Percentiles rank a stretch among this genome's conserved stretches.
Evolutionary conservation across 2,113 vertebrate genomes (phyloP).

Genomic region (Hippocampus barbouri): DNA sequence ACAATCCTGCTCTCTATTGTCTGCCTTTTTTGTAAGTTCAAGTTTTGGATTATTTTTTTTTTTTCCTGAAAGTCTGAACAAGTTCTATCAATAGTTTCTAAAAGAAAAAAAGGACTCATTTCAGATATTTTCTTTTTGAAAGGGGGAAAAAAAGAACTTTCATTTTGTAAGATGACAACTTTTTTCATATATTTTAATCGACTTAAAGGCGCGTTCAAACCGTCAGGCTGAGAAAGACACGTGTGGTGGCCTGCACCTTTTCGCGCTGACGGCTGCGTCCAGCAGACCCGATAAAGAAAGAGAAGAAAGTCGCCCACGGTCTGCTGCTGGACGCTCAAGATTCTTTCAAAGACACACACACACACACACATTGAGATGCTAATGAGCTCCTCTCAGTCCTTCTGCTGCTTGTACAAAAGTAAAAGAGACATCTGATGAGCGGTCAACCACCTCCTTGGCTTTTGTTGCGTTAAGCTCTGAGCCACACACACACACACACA

Average conservation of each 20-base stretch:
- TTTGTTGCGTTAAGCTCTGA: conserved; percentile 41
- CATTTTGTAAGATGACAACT: neutral
- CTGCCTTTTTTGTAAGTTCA: too few relatives aligned
- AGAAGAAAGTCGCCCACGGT: conserved; percentile 14
- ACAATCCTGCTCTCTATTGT: too few relatives aligned
- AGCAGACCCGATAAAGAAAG: neutral
- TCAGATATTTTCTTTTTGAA: too few relatives aligned
- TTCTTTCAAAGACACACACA: conserved; percentile 8
- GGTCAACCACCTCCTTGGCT: conserved; percentile 57
- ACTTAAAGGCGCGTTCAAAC: too few relatives aligned
- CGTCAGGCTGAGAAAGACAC: neutral
- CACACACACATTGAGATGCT: conserved; percentile 48
- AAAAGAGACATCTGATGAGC: conserved; percentile 69
- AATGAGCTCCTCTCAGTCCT: conserved; percentile 55
- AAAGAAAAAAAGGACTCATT: too few relatives aligned
- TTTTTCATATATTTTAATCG: neutral
- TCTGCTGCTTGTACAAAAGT: conserved; percentile 33
- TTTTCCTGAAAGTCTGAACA: too few relatives aligned
- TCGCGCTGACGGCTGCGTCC: conserved; percentile 14
- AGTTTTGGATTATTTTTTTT: too few relatives aligned
- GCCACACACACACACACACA: conserved; percentile 29
- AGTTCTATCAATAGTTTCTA: too few relatives aligned
- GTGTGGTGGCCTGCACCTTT: conserved; percentile 1
- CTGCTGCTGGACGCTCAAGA: conserved; percentile 3
- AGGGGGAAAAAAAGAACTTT: too few relatives aligned